Conservation (phyloP, 2,113 vertebrate genomes). For the Gymnobelideus leadbeateri region DNA sequence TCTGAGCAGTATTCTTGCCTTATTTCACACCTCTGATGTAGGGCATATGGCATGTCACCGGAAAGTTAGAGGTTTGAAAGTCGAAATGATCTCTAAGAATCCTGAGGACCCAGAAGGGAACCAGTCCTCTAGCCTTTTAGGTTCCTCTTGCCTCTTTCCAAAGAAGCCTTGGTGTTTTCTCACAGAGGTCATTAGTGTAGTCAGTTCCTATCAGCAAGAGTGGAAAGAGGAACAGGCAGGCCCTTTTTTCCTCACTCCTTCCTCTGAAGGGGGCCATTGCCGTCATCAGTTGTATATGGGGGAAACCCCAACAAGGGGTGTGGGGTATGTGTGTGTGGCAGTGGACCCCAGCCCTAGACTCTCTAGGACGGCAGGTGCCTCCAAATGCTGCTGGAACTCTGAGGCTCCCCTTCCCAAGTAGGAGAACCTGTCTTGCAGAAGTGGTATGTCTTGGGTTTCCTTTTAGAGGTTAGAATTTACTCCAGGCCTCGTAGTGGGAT, state of each 20-base stretch:
- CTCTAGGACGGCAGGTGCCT: background rate
- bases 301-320: background rate
- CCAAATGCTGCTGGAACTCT: background rate
- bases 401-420: background rate
- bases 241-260: background rate
- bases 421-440: background rate
- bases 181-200: background rate
- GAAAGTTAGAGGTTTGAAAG: background rate
- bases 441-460: background rate
- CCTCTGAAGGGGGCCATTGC: background rate
- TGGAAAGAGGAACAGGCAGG: background rate
- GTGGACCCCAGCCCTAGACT: background rate
- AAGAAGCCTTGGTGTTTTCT: background rate
- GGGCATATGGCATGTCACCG: background rate
- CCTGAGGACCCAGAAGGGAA: background rate
- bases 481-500: background rate
- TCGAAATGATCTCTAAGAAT: background rate
- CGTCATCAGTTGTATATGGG: background rate
- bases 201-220: background rate
- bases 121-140: background rate
- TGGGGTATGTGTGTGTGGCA: background rate
- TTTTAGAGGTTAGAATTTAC: background rate
- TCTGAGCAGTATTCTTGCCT: background rate
- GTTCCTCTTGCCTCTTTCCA: background rate
- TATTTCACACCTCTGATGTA: background rate